Conservation (phyloP, 2,888 invertebrate species). For the Meiosimyza platycephala region DNA sequence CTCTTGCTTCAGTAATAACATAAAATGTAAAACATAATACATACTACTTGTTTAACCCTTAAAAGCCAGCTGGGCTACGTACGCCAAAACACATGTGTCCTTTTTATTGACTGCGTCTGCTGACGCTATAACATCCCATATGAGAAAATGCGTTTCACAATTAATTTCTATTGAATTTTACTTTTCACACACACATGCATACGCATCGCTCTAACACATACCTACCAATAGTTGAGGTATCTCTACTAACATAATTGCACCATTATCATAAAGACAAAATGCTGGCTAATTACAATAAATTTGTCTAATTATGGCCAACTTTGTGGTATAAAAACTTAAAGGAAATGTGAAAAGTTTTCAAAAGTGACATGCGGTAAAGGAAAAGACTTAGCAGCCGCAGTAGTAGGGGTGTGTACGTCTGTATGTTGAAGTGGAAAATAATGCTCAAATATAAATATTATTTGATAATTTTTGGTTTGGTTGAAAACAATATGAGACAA, state of each 20-base stretch:
- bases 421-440: slow-evolving; percentile 1
- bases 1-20: background rate
- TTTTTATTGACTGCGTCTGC: background rate
- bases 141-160: slow-evolving; percentile 16
- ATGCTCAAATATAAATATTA: slow-evolving; percentile 17
- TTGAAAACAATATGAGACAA: too few relatives aligned
- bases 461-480: slow-evolving; percentile 3
- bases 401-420: background rate
- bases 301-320: slow-evolving; percentile 32
- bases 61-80: background rate
- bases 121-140: background rate
- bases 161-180: slow-evolving; percentile 30
- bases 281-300: slow-evolving; percentile 34
- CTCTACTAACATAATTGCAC: background rate
- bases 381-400: background rate
- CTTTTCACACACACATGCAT: slow-evolving; percentile 14
- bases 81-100: slow-evolving; percentile 17
- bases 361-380: slow-evolving; percentile 8
- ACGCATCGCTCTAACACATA: background rate
- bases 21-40: slow-evolving; percentile 14
- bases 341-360: slow-evolving; percentile 23
- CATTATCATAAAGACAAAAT: slow-evolving; percentile 23
- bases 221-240: background rate
- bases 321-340: slow-evolving; percentile 28
- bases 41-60: background rate